Conservation (phyloP, 2,113 vertebrate species). For the Limanda limanda region DNA sequence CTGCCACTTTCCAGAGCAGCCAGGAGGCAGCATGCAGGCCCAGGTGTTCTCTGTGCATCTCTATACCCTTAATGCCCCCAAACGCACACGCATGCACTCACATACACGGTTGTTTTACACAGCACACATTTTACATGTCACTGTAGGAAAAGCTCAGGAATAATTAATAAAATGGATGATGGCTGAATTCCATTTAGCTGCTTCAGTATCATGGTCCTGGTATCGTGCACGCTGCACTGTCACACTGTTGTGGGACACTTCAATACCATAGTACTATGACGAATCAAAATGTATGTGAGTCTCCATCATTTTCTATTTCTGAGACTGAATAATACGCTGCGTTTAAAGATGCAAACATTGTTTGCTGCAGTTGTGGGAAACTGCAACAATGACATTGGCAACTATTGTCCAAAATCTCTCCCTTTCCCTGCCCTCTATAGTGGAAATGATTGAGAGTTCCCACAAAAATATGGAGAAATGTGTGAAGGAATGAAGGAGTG, state of each 20-base stretch:
- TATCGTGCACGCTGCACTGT: background rate
- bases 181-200: background rate
- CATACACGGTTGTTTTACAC: too few species aligned
- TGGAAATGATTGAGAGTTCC: background rate
- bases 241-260: background rate
- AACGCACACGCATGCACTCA: background rate
- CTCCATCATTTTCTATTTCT: too few species aligned
- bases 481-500: too few species aligned
- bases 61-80: conserved; percentile 35
- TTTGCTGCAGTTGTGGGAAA: too few species aligned
- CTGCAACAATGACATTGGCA: too few species aligned
- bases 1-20: conserved; percentile 68
- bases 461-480: background rate
- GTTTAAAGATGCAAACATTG: too few species aligned
- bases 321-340: too few species aligned
- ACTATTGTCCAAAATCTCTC: too few species aligned
- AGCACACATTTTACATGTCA: background rate
- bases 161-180: background rate
- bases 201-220: conserved; percentile 7
- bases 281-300: background rate
- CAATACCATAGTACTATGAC: background rate
- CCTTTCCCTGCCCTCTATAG: too few species aligned
- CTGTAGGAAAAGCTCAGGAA: background rate
- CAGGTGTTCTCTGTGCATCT: conserved; percentile 74
- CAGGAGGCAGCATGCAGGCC: conserved; percentile 71